These are phyloP conservation scores for Camptogramma bilineatum DNA, from an alignment of 2,888 invertebrate species.

Conservation along the genomic window DNA sequence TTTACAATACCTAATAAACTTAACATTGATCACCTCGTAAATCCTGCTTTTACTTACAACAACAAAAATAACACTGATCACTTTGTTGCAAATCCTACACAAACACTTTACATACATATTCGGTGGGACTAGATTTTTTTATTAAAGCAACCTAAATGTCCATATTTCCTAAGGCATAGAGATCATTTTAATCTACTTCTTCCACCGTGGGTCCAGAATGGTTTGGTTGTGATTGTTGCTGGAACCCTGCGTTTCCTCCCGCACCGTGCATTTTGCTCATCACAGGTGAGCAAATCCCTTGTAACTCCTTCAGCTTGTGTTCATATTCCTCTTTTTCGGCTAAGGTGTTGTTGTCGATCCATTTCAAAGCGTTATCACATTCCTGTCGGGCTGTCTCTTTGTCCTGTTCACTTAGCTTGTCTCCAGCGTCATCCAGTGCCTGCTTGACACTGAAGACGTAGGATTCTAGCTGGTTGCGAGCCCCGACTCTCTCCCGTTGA, in stretches of 20 bases:
- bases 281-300: constrained; percentile 83
- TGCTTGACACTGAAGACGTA: constrained; percentile 90
- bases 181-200: constrained; percentile 59
- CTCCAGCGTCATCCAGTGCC: constrained; percentile 86
- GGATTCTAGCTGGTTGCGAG: constrained; percentile 90
- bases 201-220: constrained; percentile 63
- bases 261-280: constrained; percentile 87
- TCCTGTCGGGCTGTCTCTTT: constrained; percentile 82
- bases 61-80: not conserved
- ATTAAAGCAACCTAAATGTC: not conserved
- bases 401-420: constrained; percentile 87
- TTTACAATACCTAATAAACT: too few relatives aligned
- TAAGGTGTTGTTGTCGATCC: constrained; percentile 89
- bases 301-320: constrained; percentile 85
- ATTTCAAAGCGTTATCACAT: constrained; percentile 87
- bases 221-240: constrained; percentile 46
- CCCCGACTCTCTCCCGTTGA: constrained; percentile 87
- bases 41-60: not conserved
- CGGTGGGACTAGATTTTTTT: constrained; percentile 14
- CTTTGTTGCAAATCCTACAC: not conserved
- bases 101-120: not conserved
- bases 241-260: constrained; percentile 45
- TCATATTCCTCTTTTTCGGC: constrained; percentile 88
- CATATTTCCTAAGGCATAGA: constrained; percentile 2
- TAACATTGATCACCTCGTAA: not conserved